These are phyloP conservation scores for Sphaerodactylus townsendi DNA, from an alignment of 2,113 vertebrate genomes.

Conservation along the genomic window DNA sequence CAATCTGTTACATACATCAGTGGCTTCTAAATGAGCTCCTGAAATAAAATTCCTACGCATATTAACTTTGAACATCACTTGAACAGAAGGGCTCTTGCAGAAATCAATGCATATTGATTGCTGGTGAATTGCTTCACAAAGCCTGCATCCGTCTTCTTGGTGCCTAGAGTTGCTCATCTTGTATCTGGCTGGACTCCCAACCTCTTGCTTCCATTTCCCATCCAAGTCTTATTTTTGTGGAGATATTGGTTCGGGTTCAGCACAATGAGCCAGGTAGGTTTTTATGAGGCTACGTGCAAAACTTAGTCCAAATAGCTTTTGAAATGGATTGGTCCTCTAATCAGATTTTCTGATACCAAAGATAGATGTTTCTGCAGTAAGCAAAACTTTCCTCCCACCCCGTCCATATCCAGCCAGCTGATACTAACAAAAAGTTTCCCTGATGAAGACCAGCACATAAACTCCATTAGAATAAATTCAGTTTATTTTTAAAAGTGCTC, in stretches of 20 bases:
- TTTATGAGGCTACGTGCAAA: slow-evolving; percentile 30
- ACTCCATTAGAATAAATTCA: background rate
- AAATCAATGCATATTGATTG: slow-evolving; percentile 43
- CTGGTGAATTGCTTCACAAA: slow-evolving; percentile 37
- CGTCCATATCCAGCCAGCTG: background rate
- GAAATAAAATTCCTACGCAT: background rate
- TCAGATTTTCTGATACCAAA: slow-evolving; percentile 2
- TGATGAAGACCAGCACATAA: background rate
- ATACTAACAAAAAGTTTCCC: background rate
- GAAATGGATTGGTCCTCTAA: background rate
- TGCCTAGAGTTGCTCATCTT: slow-evolving; percentile 31
- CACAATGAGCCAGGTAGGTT: slow-evolving; percentile 22
- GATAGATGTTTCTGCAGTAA: slow-evolving; percentile 1
- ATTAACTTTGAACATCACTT: slow-evolving; percentile 29
- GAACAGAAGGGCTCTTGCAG: slow-evolving; percentile 12
- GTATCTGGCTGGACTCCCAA: background rate
- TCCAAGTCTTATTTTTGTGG: slow-evolving; percentile 1
- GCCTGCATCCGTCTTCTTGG: slow-evolving; percentile 30
- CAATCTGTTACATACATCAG: slow-evolving; percentile 9
- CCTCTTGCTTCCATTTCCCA: background rate
- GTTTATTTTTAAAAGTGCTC: background rate
- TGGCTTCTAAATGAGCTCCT: slow-evolving; percentile 10
- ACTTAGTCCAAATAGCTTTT: slow-evolving; percentile 27
- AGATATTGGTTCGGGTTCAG: background rate
- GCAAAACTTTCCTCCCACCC: background rate